A percentile compares a stretch with the other conserved stretches of the same genome.
phyloP scores from a whole-genome alignment of 1,140 invertebrate species.

The Aphaenogaster floridana region DNA sequence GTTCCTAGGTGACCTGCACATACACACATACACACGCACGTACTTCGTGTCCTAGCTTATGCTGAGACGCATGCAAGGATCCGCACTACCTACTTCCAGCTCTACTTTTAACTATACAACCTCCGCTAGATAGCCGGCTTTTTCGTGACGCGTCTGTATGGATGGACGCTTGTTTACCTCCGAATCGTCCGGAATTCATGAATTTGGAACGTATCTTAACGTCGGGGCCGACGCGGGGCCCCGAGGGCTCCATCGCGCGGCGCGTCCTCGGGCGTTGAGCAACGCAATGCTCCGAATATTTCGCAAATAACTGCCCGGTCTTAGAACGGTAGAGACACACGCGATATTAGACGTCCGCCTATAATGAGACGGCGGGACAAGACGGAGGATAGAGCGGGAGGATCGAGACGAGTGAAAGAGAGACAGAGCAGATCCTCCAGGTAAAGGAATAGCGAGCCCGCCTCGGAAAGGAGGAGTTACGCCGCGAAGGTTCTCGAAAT shows the following conservation, averaged over 20 bases:
- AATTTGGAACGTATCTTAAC: constrained; percentile 60
- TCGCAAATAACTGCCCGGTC: constrained; percentile 81
- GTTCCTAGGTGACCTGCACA: constrained; percentile 67
- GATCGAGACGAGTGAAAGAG: constrained; percentile 55
- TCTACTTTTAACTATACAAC: constrained; percentile 3
- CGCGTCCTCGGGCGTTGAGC: constrained; percentile 58
- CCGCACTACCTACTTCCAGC: not conserved
- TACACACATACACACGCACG: not conserved
- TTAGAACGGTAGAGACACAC: constrained; percentile 75
- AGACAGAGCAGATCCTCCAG: constrained; percentile 41
- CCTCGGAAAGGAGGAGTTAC: constrained; percentile 62
- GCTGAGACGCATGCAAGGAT: not conserved
- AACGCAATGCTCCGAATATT: constrained; percentile 85
- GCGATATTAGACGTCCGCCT: constrained; percentile 66
- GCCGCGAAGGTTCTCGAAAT: constrained; percentile 68
- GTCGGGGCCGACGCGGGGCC: constrained; percentile 70
- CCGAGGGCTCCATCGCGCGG: constrained; percentile 39
- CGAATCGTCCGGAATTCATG: not conserved
- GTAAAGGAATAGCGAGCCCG: constrained; percentile 43
- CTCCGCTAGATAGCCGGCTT: not conserved
- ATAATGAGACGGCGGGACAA: constrained; percentile 72
- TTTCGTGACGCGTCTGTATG: constrained; percentile 7
- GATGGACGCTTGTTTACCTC: constrained; percentile 10
- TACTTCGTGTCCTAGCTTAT: not conserved
- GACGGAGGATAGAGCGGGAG: constrained; percentile 1